These are phyloP conservation scores for Linurgus olivaceus DNA, from an alignment of 2,797 vertebrate genomes.

Conservation along the genomic window DNA sequence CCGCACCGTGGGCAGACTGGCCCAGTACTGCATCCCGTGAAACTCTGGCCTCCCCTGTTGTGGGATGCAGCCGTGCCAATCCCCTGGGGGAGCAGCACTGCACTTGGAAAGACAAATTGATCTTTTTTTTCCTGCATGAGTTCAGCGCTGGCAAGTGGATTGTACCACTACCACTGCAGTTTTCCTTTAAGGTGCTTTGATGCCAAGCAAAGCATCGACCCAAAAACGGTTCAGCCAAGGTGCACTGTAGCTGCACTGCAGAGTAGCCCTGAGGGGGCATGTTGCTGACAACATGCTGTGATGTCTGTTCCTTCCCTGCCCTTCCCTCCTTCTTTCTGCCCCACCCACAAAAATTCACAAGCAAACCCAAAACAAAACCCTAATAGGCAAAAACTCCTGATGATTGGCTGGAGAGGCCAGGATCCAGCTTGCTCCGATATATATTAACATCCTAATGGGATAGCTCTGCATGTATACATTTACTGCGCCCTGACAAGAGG, in stretches of 20 bases:
- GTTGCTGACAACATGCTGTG: background rate
- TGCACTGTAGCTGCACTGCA: background rate
- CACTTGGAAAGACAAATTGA: background rate
- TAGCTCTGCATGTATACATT: constrained; percentile 84
- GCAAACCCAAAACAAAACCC: background rate
- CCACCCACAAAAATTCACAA: background rate
- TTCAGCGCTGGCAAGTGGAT: background rate
- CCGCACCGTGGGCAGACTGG: accelerated
- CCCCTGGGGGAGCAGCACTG: background rate
- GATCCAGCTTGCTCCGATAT: constrained; percentile 65
- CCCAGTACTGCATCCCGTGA: accelerated
- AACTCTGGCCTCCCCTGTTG: accelerated
- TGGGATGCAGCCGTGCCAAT: accelerated
- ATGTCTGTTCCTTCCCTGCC: background rate
- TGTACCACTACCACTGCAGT: background rate
- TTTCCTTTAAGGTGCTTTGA: constrained; percentile 66
- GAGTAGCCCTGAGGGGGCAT: background rate
- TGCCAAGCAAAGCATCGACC: background rate
- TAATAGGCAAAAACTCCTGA: background rate
- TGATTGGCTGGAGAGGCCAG: background rate
- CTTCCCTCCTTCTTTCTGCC: background rate
- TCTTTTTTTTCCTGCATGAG: background rate
- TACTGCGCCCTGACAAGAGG: constrained; percentile 83
- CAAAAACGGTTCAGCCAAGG: background rate
- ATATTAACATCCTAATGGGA: constrained; percentile 93